Percentiles rank a stretch among this genome's conserved stretches.
These are phyloP conservation scores for Pteropus alecto DNA, from an alignment of 2,113 vertebrate genomes.

Conservation along the genomic window DNA sequence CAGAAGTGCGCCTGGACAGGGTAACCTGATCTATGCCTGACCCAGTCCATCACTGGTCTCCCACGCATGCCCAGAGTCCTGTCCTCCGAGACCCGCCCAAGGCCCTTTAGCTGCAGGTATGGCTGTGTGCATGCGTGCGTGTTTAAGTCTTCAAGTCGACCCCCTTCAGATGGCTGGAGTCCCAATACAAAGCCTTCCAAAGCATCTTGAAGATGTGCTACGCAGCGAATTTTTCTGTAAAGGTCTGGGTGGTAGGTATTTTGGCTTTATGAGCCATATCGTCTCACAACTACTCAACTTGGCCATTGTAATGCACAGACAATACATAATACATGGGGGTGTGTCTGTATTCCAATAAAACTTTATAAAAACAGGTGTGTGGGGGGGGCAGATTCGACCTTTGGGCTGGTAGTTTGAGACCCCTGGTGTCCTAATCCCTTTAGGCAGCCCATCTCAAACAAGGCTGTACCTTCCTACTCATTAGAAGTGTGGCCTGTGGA, in stretches of 20 bases:
- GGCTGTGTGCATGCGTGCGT: background rate
- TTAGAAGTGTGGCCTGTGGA: background rate
- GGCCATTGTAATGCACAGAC: background rate
- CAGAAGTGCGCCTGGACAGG: background rate
- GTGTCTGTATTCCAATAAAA: background rate
- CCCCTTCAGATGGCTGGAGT: background rate
- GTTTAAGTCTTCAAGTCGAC: background rate
- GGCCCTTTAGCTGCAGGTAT: background rate
- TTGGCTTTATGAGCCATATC: background rate
- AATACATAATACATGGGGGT: background rate
- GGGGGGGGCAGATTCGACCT: background rate
- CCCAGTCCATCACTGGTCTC: background rate
- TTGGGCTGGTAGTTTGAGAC: background rate
- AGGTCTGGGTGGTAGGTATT: background rate
- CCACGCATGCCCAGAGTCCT: rapidly evolving
- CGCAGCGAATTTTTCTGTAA: background rate
- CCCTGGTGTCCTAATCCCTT: background rate
- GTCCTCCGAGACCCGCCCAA: background rate
- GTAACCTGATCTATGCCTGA: background rate
- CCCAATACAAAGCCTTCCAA: background rate
- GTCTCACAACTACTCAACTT: background rate
- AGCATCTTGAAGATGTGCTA: background rate
- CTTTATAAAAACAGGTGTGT: background rate
- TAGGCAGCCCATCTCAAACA: background rate
- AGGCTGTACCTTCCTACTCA: background rate